These are phyloP conservation scores for Thumatha senex DNA, from an alignment of 2,888 invertebrate genomes.

Conservation along the genomic window DNA sequence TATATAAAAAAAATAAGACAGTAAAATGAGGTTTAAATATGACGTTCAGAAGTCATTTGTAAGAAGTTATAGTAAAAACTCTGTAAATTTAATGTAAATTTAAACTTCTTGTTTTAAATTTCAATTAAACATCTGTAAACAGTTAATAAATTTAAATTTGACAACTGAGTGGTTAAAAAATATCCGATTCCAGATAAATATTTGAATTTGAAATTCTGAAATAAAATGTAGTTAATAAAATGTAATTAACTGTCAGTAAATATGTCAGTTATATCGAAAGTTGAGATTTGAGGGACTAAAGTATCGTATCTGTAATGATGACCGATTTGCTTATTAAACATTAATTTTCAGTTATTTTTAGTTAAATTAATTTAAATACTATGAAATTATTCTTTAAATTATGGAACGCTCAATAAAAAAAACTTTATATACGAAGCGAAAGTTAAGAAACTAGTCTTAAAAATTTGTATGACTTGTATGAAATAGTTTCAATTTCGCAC, in stretches of 20 bases:
- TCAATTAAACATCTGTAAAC: no score
- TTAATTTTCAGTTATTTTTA: not conserved
- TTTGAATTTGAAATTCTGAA: no score
- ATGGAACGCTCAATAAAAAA: conserved; percentile 20
- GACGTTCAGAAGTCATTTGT: no score
- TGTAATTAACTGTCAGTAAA: not conserved
- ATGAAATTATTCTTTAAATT: not conserved
- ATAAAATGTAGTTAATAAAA: no score
- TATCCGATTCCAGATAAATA: not conserved
- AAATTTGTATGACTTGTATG: conserved; percentile 35
- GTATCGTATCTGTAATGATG: conserved; percentile 19
- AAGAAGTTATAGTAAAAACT: no score
- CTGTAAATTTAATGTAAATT: no score
- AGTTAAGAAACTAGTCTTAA: conserved; percentile 40
- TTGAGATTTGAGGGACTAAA: conserved; percentile 14
- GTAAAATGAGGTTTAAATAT: no score
- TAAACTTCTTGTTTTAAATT: no score
- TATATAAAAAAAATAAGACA: no score
- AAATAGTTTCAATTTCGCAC: conserved; percentile 21
- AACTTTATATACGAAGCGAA: conserved; percentile 26
- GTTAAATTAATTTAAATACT: not conserved
- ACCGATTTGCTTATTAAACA: not conserved
- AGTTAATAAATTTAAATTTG: no score
- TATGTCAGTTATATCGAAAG: not conserved
- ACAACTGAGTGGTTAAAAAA: no score